Evolutionary conservation across 2,888 invertebrate genomes (phyloP), one percentile per base, ranked within the genome.

Genomic region (Cheiracanthium punctorium): DNA sequence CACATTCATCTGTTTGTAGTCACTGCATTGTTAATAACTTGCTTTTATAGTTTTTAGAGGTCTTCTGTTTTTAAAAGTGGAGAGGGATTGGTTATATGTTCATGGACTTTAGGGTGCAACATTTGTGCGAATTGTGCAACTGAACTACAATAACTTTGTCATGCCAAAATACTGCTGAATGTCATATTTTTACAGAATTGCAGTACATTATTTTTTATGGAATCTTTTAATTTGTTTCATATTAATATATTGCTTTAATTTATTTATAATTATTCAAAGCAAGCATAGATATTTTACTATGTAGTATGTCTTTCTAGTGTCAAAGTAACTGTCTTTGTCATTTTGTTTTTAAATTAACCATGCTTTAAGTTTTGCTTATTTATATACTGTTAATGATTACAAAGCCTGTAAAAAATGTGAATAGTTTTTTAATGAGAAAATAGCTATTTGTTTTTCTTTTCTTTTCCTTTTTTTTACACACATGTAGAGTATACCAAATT

Each of bases 151-250:
- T 58, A 58, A 58, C 24, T 5, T 1, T 58, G 24, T 58, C 24
- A 58, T 58, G 58, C 58, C 58, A 58, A 58, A 58, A 58, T 58
- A 58, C 58, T 17, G 24, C 2, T 58, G 1, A 67, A n/a, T 67
- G 67, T 67, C 29, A 67, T 33, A 67, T 67, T 67, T 67, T 67
- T 67, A 67, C 67, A 67, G 30, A 33, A 14, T 29, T 67, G 30
- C 29, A 67, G 17, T 67, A 33, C 30, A 67, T 67, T 67, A 17
- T 32, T 67, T 67, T 33, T 30, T 67, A 67, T 67, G 67, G 17
- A 30, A 67, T 33, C 12, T 32, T 10, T 5, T 32, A 32, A 67
- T n/a, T 32, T 67, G 67, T 67, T 30, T 33, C 58, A 24, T 58
- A 58, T 24, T 58, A 20, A 24, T 58, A 58, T 4, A 24, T n/a